Evolutionary conservation across 2,113 vertebrate genomes (phyloP).

Genomic region (Rana temporaria): DNA sequence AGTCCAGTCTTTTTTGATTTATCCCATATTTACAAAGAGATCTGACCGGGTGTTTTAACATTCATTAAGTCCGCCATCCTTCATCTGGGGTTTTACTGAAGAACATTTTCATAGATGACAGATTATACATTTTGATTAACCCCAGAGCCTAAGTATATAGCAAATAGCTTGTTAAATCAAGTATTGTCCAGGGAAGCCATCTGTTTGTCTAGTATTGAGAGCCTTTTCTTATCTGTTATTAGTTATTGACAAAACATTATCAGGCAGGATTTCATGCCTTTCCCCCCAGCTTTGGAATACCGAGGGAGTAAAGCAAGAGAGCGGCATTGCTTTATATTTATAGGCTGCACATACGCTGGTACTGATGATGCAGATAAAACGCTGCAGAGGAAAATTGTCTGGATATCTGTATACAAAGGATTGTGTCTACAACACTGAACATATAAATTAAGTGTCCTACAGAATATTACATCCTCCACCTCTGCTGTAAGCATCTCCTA

Average conservation of each 20-base stretch:
- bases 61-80: constrained; percentile 34
- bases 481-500: background rate
- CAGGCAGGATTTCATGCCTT: constrained; percentile 46
- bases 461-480: constrained; percentile 9
- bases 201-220: background rate
- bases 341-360: constrained; percentile 18
- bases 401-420: constrained; percentile 39
- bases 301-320: background rate
- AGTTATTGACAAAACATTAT: constrained; percentile 59
- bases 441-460: constrained; percentile 33
- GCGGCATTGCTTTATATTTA: background rate
- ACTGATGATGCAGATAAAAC: constrained; percentile 32
- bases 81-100: constrained; percentile 21
- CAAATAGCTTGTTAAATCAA: constrained; percentile 60
- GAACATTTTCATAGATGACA: constrained; percentile 46
- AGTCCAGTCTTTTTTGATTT: background rate
- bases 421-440: constrained; percentile 43
- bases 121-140: constrained; percentile 59
- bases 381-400: constrained; percentile 28
- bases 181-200: constrained; percentile 33
- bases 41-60: constrained; percentile 1
- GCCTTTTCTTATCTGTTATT: constrained; percentile 56
- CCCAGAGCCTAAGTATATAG: constrained; percentile 42
- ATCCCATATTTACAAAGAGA: background rate
- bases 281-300: constrained; percentile 36